These are phyloP conservation scores for Drosophila mauritiana DNA, from an alignment of 1,140 invertebrate genomes.

Conservation along the genomic window DNA sequence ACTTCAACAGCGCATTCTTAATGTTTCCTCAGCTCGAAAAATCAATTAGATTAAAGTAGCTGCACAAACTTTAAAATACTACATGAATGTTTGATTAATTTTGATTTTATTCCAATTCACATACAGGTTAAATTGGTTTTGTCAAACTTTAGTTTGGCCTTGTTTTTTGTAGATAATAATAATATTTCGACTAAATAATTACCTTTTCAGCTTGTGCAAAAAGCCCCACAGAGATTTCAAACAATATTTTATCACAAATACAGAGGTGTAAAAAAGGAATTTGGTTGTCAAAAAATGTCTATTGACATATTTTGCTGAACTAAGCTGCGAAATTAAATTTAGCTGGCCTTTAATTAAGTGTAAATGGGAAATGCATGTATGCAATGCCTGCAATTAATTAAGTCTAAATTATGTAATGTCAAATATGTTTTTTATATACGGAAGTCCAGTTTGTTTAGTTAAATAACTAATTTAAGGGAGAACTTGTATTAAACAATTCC, in stretches of 20 bases:
- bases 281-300: slow-evolving; percentile 2
- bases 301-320: slow-evolving; percentile 4
- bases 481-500: background rate
- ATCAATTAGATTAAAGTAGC: background rate
- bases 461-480: too few relatives aligned
- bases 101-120: background rate
- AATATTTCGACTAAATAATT: background rate
- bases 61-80: background rate
- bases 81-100: background rate
- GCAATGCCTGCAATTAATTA: slow-evolving; percentile 15
- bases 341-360: slow-evolving; percentile 12
- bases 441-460: too few relatives aligned
- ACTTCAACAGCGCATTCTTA: slow-evolving; percentile 10
- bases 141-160: background rate
- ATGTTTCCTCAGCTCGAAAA: background rate
- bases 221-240: background rate
- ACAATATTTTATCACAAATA: background rate
- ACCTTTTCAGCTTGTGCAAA: background rate
- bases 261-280: background rate
- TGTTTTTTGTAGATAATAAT: background rate
- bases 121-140: background rate
- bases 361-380: slow-evolving; percentile 5
- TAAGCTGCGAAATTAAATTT: background rate
- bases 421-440: background rate
- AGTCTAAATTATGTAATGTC: slow-evolving; percentile 18